Conservation (phyloP, 2,888 invertebrate species). For the Deroplatys truncata region DNA sequence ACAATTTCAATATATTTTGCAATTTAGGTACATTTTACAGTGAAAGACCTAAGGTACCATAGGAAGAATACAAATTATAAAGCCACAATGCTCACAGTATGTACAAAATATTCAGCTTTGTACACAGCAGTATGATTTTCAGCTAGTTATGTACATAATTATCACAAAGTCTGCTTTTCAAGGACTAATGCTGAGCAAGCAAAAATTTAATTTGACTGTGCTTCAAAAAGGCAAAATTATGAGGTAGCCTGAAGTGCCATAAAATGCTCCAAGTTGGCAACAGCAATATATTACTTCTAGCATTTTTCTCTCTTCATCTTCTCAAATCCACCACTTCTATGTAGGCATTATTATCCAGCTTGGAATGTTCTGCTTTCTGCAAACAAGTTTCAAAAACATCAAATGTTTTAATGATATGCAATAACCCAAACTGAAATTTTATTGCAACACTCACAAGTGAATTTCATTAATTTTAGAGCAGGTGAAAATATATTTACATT, state of each 20-base stretch:
- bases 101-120: background rate
- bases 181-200: background rate
- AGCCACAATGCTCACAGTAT: background rate
- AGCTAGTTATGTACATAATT: background rate
- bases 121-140: background rate
- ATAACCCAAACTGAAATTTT: background rate
- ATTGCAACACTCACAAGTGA: too few species aligned
- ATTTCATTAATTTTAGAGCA: too few species aligned
- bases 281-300: background rate
- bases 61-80: background rate
- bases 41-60: background rate
- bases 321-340: conserved; percentile 72
- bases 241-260: background rate
- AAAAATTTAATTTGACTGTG: background rate
- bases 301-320: conserved; percentile 39
- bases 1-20: background rate
- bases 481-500: too few species aligned
- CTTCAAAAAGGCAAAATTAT: background rate
- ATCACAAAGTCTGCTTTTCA: background rate
- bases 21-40: background rate
- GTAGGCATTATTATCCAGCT: conserved; percentile 57
- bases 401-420: background rate
- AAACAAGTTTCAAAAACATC: conserved; percentile 38
- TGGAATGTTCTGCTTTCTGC: conserved; percentile 69
- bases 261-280: background rate